These are phyloP conservation scores for Cynaeus angustus DNA, from an alignment of 2,888 invertebrate genomes.

Conservation along the genomic window DNA sequence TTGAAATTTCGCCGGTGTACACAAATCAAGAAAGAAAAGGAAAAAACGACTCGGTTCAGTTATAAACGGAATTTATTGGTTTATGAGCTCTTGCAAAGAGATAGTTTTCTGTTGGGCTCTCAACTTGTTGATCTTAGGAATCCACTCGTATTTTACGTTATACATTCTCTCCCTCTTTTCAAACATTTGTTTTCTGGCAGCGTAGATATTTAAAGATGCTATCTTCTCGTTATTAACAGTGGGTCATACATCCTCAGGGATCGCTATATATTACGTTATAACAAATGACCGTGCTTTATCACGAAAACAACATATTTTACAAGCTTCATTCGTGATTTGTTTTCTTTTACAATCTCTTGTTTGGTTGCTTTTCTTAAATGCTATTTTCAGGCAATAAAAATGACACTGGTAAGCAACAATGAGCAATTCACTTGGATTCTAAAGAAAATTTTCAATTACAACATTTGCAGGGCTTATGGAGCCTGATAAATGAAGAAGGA, in stretches of 20 bases:
- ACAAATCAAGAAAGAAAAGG: not conserved
- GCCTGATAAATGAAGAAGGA: slow-evolving; percentile 39
- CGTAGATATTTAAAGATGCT: slow-evolving; percentile 50
- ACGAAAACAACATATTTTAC: slow-evolving; percentile 38
- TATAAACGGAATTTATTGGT: slow-evolving; percentile 19
- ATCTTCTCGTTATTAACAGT: slow-evolving; percentile 51
- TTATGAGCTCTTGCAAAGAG: slow-evolving; percentile 16
- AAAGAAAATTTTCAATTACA: slow-evolving; percentile 37
- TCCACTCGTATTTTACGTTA: slow-evolving; percentile 33
- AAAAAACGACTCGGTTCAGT: slow-evolving; percentile 1
- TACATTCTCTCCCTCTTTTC: slow-evolving; percentile 33
- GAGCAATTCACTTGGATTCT: slow-evolving; percentile 7
- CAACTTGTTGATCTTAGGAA: slow-evolving; percentile 43
- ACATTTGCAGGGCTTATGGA: slow-evolving; percentile 26
- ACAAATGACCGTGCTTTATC: slow-evolving; percentile 47
- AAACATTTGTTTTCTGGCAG: slow-evolving; percentile 47
- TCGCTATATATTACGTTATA: slow-evolving; percentile 36
- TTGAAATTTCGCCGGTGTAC: not conserved
- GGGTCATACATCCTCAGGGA: slow-evolving; percentile 42
- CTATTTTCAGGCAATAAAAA: not conserved
- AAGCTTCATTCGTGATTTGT: slow-evolving; percentile 23
- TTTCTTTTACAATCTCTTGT: slow-evolving; percentile 10
- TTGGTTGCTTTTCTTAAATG: not conserved
- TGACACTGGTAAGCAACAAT: slow-evolving; percentile 7
- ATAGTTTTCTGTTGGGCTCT: slow-evolving; percentile 14